phyloP scores from a whole-genome alignment of 2,888 invertebrate species.

The Diadegma fenestrale region DNA sequence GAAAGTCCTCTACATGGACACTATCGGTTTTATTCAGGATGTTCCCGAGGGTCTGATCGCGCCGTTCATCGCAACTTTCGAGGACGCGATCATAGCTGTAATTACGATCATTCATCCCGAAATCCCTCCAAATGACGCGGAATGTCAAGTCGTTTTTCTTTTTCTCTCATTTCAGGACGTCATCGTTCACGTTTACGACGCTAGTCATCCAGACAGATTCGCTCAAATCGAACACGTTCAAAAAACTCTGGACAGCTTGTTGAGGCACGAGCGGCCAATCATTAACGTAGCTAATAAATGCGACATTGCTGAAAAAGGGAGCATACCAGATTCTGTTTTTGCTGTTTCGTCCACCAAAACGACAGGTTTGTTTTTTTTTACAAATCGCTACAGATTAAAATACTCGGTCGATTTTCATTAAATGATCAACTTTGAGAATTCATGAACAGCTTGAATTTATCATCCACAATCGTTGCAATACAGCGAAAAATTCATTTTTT shows the following conservation, averaged over 20 bases:
- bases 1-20: constrained; percentile 91
- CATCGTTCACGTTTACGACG: constrained; percentile 92
- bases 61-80: constrained; percentile 92
- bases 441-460: too few species aligned
- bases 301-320: constrained; percentile 85
- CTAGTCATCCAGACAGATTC: constrained; percentile 90
- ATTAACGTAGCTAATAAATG: constrained; percentile 92
- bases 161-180: constrained; percentile 87
- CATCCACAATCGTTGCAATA: too few species aligned
- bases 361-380: constrained; percentile 55
- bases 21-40: constrained; percentile 95
- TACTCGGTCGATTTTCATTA: too few species aligned
- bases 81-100: constrained; percentile 91
- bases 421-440: too few species aligned
- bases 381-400: not conserved
- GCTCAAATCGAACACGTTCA: constrained; percentile 90
- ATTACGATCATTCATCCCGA: constrained; percentile 63
- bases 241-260: constrained; percentile 87
- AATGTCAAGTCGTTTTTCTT: not conserved
- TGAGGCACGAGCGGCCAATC: constrained; percentile 82
- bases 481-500: too few species aligned
- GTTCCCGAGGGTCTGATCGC: constrained; percentile 92
- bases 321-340: constrained; percentile 76
- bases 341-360: constrained; percentile 86
- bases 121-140: too few species aligned